Evolutionary conservation across 2,797 vertebrate species (phyloP).

Genomic region (Halcyon badia): DNA sequence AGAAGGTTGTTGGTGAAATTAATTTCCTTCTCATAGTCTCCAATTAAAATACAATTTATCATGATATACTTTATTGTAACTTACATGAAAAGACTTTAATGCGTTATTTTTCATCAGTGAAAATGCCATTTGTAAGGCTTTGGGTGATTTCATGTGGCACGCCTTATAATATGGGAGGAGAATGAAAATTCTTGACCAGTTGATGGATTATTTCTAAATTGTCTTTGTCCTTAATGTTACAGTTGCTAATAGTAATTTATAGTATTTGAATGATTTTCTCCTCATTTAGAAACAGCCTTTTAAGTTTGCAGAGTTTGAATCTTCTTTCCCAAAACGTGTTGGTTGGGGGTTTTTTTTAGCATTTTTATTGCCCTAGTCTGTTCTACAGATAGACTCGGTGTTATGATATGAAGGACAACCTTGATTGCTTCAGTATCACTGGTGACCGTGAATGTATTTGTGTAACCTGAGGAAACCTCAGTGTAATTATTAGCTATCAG

Average conservation of each 20-base stretch:
- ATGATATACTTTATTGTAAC: neutral
- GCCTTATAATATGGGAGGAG: neutral
- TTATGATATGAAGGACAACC: neutral
- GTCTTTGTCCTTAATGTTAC: conserved; percentile 20
- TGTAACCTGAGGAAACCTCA: neutral
- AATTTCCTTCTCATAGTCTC: neutral
- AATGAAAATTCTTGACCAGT: conserved; percentile 25
- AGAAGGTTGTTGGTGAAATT: neutral
- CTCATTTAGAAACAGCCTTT: neutral
- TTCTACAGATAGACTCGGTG: neutral
- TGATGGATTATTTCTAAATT: conserved; percentile 62
- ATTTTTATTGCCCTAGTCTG: neutral
- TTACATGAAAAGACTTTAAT: neutral
- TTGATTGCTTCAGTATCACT: neutral
- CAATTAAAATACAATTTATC: conserved; percentile 50
- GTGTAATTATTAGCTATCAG: neutral
- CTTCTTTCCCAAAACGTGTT: neutral
- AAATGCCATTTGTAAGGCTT: neutral
- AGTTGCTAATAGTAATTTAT: conserved; percentile 63
- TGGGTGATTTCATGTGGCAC: neutral
- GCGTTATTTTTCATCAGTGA: neutral
- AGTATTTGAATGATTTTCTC: neutral
- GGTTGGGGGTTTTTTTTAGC: neutral
- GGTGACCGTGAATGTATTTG: neutral
- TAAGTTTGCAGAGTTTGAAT: neutral